phyloP scores from a whole-genome alignment of 64 coral and sea anemone species.

The Stichodactyla helianthus region DNA sequence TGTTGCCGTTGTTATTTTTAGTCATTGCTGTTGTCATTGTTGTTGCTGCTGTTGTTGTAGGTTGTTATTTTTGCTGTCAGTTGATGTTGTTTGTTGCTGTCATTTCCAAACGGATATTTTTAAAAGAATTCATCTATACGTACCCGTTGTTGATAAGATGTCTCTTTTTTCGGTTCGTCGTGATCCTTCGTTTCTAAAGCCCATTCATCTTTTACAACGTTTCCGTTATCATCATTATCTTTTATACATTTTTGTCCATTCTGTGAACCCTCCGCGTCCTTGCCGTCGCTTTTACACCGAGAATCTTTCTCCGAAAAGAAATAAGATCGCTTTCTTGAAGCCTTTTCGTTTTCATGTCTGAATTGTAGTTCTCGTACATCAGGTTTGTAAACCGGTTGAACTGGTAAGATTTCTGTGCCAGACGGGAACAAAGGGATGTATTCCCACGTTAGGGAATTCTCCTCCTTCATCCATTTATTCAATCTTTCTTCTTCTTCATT shows the following conservation, averaged over 20 bases:
- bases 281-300: background rate
- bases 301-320: background rate
- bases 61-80: too few relatives aligned
- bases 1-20: too few relatives aligned
- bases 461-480: background rate
- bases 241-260: background rate
- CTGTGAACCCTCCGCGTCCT: background rate
- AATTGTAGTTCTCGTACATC: slow-evolving; percentile 10
- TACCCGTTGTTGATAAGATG: background rate
- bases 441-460: background rate
- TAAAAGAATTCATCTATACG: background rate
- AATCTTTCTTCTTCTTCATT: slow-evolving; percentile 1
- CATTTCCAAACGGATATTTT: too few relatives aligned
- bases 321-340: background rate
- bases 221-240: background rate
- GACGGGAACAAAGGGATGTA: background rate
- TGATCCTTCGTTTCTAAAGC: background rate
- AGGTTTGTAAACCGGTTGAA: slow-evolving; percentile 8
- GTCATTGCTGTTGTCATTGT: too few relatives aligned
- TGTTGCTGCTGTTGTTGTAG: too few relatives aligned
- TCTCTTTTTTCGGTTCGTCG: background rate
- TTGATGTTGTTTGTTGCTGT: too few relatives aligned
- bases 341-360: background rate
- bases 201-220: background rate
- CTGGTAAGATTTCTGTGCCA: background rate